These are phyloP conservation scores for Perca schrenkii DNA, from an alignment of 2,113 vertebrate species.

Conservation along the genomic window DNA sequence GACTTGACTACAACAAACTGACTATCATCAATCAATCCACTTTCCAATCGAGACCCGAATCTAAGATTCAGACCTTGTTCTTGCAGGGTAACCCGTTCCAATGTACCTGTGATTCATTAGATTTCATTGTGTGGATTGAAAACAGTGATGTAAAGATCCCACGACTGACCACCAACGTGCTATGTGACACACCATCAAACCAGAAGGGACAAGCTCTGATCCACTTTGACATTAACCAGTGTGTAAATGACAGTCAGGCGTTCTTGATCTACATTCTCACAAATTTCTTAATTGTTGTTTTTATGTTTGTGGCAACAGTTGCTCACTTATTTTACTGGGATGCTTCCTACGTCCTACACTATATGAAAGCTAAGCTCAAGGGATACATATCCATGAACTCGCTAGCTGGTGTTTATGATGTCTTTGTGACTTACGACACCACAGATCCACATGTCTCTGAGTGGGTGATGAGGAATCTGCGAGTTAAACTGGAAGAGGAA, in stretches of 20 bases:
- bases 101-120: conserved; percentile 82
- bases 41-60: conserved; percentile 52
- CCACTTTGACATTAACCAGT: conserved; percentile 74
- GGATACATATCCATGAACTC: conserved; percentile 75
- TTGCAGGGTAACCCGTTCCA: conserved; percentile 84
- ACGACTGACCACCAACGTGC: conserved; percentile 74
- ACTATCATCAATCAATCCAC: conserved; percentile 78
- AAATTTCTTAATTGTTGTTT: conserved; percentile 67
- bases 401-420: conserved; percentile 75
- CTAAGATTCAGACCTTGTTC: conserved; percentile 62
- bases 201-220: conserved; percentile 55
- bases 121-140: conserved; percentile 84
- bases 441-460: conserved; percentile 82
- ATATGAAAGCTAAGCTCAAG: conserved; percentile 78
- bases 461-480: conserved; percentile 84
- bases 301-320: conserved; percentile 71
- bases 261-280: conserved; percentile 71
- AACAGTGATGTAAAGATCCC: conserved; percentile 73
- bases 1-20: conserved; percentile 82
- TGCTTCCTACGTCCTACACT: conserved; percentile 79
- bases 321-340: conserved; percentile 88
- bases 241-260: conserved; percentile 67
- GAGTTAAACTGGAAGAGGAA: conserved; percentile 82
- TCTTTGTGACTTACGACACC: conserved; percentile 84
- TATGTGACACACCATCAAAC: conserved; percentile 69